Base-by-base conservation (phyloP, 2,113 vertebrate species). In the Otocyon megalotis region DNA sequence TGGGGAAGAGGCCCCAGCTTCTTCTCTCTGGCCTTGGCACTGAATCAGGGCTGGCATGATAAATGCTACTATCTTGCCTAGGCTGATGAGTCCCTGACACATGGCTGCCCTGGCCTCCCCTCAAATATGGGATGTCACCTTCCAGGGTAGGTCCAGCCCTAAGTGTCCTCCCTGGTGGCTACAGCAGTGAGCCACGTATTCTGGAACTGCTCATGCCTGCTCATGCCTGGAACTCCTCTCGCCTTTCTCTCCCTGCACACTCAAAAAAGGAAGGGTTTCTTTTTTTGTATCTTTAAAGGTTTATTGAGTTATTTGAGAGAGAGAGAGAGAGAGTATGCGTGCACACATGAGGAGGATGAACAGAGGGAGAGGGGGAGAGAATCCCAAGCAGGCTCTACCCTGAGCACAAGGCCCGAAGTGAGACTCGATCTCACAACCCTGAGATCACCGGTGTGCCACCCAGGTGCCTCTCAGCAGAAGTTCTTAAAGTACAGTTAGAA, bases 381-480 rank as follows among this genome's bases (percentile, higher is more conserved):
- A 35, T 35, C 32, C 32, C 17, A 20, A 3, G 32, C 9, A n/a
- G 67, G 20, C 8, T n/a, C 67, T 3, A 4, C 35, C 32, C 67
- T 35, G n/a, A 69, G 67, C 16, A 3, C 3, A 15, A 32, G 9
- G 32, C 65, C 65, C n/a, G 32, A n/a, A n/a, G 8, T 32, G 30
- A 30, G 65, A 7, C 65, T 67, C 1, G 30, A 32, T 67, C 65
- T 67, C 65, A 67, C 35, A 17, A 69, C 67, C 67, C 67, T 17
- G 8, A 69, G 67, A 19, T 69, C 67, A 35, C 32, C 32, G 0
- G 2, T n/a, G 67, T 35, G 67, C 32, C 67, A 69, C 9, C 32
- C 17, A n/a, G 30, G 30, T 69, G 32, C 32, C 15, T 54, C 81
- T 96, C 92, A 67, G 96, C 72, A 93, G 92, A 26, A 37, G 90